Evolutionary conservation across 2,113 vertebrate genomes (phyloP).

Genomic region (Phasianus colchicus): DNA sequence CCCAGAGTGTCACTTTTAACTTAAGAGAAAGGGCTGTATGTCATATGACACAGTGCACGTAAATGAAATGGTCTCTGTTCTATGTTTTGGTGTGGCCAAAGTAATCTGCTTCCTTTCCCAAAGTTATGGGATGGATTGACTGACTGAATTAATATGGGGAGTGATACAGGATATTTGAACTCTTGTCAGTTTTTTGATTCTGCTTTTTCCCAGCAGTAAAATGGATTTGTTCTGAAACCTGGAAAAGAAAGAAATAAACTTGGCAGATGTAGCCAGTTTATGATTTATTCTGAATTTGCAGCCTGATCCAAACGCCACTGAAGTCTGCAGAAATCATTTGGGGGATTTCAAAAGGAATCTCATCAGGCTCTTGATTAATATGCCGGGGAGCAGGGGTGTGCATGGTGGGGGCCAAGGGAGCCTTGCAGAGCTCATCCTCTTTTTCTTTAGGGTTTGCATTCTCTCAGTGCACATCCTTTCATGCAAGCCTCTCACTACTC

Average conservation of each 20-base stretch:
- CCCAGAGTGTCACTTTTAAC: neutral
- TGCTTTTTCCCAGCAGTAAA: conserved; percentile 66
- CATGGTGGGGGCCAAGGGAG: conserved; percentile 17
- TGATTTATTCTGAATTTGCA: conserved; percentile 64
- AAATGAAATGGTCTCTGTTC: neutral
- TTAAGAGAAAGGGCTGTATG: neutral
- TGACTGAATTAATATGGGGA: conserved; percentile 38
- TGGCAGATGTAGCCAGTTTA: conserved; percentile 56
- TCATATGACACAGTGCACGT: neutral
- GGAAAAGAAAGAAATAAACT: conserved; percentile 59
- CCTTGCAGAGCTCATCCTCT: conserved; percentile 32
- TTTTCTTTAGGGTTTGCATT: conserved; percentile 35
- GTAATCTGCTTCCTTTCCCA: conserved; percentile 30
- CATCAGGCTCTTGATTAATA: conserved; percentile 54
- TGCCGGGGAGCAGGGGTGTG: conserved; percentile 7
- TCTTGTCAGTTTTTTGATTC: conserved; percentile 46
- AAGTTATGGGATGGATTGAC: neutral
- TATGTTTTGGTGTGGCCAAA: neutral
- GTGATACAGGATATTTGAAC: conserved; percentile 47
- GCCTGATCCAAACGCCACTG: conserved; percentile 51
- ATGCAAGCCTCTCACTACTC: conserved; percentile 35
- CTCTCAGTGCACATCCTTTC: conserved; percentile 44
- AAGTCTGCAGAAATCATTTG: conserved; percentile 51
- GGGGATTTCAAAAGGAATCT: conserved; percentile 60
- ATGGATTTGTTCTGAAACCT: conserved; percentile 58